Evolutionary conservation across 2,888 invertebrate genomes (phyloP), one percentile per base, ranked within the genome.

Genomic region (Dolichomitus sp.): DNA sequence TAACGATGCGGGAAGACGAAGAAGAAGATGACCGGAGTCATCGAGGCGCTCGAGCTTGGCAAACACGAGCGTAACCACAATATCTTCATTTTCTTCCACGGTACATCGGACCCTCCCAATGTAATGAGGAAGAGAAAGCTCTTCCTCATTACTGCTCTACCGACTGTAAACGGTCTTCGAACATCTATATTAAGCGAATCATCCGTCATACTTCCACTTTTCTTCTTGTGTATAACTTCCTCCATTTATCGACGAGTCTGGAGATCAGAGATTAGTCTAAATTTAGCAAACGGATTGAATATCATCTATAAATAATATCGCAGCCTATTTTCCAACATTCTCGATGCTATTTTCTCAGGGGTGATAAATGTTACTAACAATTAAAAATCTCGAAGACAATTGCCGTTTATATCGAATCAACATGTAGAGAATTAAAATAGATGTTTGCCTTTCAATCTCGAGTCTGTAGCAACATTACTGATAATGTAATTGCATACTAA

Each of bases 1-100:
- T 82, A 82, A 79, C 82, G 82, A 75, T 50, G 70, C 70, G 69
- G 79, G 79, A 73, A 66, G 65, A 79, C 63, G 70, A 59, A 82
- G 79, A 73, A 66, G 65, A 82, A 52, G 78, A 74, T 27, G 30
- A 30, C 65, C 77, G 54, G 65, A 79, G 70, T 66, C 70, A 79
- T 75, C 75, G 82, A 57, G 40, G 70, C 40, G 57, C 50, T 40
- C 12, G 27, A 54, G 52, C 54, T 30, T 61, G 57, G 37, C 66
- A 37, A 57, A 61, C 54, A 77, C 74, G 65, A 42, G 48, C 52
- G 27, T 23, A 17, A 48, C 11, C 57, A 27, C n/a, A 40, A 42
- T 50, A 63, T 75, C 61, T 7, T 61, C 61, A 63, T 50, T 65
- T 52, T 42, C 30, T 11, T 50, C 50, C 50, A 40, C 69, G 77